Evolutionary conservation across 1,140 invertebrate species (phyloP).

Genomic region (Aricia agestis): DNA sequence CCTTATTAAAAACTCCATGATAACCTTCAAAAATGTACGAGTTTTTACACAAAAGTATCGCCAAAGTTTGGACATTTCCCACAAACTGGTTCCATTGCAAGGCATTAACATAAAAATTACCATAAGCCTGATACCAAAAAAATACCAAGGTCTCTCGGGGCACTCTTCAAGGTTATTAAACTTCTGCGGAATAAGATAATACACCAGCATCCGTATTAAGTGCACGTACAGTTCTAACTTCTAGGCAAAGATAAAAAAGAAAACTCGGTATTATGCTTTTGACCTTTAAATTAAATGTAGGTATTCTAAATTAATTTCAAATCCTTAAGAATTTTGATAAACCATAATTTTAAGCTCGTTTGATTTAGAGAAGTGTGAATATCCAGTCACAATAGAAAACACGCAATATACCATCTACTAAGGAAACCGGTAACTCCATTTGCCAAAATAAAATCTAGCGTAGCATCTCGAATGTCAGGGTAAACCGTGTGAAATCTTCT

Average conservation of each 20-base stretch:
- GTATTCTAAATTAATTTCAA: too few species aligned
- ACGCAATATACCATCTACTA: too few species aligned
- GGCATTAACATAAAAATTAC: slow-evolving; percentile 12
- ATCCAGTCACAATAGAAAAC: too few species aligned
- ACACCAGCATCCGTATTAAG: neutral
- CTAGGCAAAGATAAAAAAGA: neutral
- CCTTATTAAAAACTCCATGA: neutral
- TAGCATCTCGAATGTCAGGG: too few species aligned
- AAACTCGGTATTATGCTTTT: neutral
- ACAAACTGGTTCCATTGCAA: slow-evolving; percentile 11
- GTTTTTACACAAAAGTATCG: neutral
- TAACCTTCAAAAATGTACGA: neutral
- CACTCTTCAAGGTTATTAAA: slow-evolving; percentile 11
- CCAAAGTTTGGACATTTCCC: slow-evolving; percentile 5
- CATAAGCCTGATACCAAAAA: slow-evolving; percentile 11
- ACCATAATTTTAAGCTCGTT: too few species aligned
- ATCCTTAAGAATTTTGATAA: too few species aligned
- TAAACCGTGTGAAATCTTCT: too few species aligned
- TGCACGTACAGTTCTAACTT: too few species aligned
- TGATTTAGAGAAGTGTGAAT: too few species aligned
- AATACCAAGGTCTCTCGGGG: slow-evolving; percentile 2
- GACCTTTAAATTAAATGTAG: too few species aligned
- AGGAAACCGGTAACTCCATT: too few species aligned
- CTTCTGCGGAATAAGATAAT: slow-evolving; percentile 5
- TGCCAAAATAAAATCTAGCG: too few species aligned